Conservation (phyloP, 2,113 vertebrate genomes). For the Anoura caudifer region DNA sequence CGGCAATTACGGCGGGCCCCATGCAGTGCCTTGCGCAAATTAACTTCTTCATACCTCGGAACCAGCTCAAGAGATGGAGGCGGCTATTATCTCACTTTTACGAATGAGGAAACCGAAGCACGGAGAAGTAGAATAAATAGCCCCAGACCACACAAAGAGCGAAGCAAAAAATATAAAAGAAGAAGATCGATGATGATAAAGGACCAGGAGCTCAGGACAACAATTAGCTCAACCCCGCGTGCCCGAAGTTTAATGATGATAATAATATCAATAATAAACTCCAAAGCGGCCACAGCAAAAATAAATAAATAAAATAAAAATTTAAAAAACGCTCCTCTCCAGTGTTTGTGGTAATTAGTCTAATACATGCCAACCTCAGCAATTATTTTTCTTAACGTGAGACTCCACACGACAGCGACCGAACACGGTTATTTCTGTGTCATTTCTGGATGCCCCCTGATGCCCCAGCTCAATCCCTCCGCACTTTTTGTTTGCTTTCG, state of each 20-base stretch:
- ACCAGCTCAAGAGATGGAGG: not conserved
- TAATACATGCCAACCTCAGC: not conserved
- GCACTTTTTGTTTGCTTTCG: too few species aligned
- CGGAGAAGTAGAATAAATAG: not conserved
- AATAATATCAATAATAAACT: not conserved
- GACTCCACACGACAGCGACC: not conserved
- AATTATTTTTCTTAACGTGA: not conserved
- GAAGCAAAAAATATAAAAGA: not conserved
- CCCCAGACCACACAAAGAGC: not conserved
- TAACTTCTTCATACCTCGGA: slow-evolving; percentile 27
- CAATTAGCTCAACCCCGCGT: not conserved
- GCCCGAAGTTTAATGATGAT: not conserved
- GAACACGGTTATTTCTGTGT: not conserved
- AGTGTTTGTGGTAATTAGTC: not conserved
- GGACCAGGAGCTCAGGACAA: too few species aligned
- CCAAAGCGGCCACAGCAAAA: not conserved
- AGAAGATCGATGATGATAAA: not conserved
- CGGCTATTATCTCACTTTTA: not conserved
- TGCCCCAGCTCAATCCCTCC: not conserved
- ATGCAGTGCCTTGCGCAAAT: not conserved
- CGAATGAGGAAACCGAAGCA: not conserved
- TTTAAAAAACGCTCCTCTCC: too few species aligned
- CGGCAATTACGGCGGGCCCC: not conserved
- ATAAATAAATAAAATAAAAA: not conserved
- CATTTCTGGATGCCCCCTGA: not conserved